Evolutionary conservation across 1,140 invertebrate species (phyloP).

Genomic region (Brachionus sp.): DNA sequence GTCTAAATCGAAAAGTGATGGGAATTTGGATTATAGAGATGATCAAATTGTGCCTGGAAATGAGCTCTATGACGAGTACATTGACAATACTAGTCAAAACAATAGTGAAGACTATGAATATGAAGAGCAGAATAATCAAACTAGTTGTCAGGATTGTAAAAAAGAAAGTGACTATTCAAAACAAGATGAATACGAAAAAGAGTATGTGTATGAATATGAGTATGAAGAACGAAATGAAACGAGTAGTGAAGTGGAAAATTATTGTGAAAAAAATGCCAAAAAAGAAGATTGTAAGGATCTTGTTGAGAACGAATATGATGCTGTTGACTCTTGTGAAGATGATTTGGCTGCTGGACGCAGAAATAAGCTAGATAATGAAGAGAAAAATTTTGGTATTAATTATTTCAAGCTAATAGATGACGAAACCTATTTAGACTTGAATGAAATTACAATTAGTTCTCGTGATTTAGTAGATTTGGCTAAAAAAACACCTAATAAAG

Average conservation of each 20-base stretch:
- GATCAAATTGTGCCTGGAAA: neutral
- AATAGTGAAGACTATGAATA: conserved; percentile 13
- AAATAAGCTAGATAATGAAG: neutral
- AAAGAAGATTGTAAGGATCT: neutral
- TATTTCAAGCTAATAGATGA: conserved; percentile 27
- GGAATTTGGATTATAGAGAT: neutral
- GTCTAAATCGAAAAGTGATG: neutral
- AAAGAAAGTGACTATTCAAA: neutral
- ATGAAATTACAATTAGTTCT: neutral
- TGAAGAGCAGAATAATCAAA: neutral
- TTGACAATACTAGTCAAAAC: conserved; percentile 9
- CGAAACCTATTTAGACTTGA: conserved; percentile 25
- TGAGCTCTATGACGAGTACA: conserved; percentile 26
- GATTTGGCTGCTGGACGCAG: neutral
- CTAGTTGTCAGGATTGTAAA: conserved; percentile 9
- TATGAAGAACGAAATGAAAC: neutral
- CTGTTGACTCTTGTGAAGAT: conserved; percentile 9
- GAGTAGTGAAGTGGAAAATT: neutral
- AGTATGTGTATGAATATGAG: conserved; percentile 28
- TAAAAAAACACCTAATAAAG: neutral
- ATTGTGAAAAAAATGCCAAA: neutral
- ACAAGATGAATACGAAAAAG: conserved; percentile 3
- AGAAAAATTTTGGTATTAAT: conserved; percentile 18
- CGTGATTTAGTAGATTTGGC: neutral
- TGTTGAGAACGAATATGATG: conserved; percentile 22